These are phyloP conservation scores for Terrapene triunguis DNA, from an alignment of 2,113 vertebrate genomes.

Conservation along the genomic window DNA sequence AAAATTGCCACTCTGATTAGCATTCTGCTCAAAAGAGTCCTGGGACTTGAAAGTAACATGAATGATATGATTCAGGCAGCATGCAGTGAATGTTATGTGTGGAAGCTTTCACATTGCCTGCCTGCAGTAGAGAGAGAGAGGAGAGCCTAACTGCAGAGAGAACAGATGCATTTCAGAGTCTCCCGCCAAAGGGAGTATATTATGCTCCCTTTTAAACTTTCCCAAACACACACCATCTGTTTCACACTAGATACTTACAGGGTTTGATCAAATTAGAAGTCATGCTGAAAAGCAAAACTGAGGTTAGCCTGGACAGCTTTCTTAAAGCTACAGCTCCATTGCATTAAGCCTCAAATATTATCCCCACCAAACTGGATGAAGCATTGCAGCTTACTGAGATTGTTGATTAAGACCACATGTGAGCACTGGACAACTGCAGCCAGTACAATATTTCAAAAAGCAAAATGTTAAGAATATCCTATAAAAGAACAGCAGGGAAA, in stretches of 20 bases:
- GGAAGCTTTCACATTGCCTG: conserved; percentile 55
- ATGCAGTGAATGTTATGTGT: background rate
- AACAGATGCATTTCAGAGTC: conserved; percentile 76
- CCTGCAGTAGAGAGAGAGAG: conserved; percentile 49
- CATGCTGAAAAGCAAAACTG: conserved; percentile 73
- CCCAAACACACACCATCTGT: conserved; percentile 79
- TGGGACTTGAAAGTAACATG: background rate
- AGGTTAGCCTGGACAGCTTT: conserved; percentile 67
- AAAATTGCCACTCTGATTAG: background rate
- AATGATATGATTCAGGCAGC: conserved; percentile 19
- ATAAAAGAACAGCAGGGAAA: background rate
- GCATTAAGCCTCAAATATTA: background rate
- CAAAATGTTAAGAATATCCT: background rate
- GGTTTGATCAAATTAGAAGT: conserved; percentile 79
- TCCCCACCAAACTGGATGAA: background rate
- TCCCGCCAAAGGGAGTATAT: conserved; percentile 77
- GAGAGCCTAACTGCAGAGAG: conserved; percentile 61
- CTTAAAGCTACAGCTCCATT: conserved; percentile 57
- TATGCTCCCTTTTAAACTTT: conserved; percentile 79
- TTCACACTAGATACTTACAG: conserved; percentile 72
- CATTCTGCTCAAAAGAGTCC: background rate
- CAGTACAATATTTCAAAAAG: background rate
- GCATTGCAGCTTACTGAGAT: accelerated
- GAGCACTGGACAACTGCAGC: background rate
- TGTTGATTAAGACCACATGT: background rate